Conservation (phyloP, 2,113 vertebrate species). For the Catharus bicknelli region DNA sequence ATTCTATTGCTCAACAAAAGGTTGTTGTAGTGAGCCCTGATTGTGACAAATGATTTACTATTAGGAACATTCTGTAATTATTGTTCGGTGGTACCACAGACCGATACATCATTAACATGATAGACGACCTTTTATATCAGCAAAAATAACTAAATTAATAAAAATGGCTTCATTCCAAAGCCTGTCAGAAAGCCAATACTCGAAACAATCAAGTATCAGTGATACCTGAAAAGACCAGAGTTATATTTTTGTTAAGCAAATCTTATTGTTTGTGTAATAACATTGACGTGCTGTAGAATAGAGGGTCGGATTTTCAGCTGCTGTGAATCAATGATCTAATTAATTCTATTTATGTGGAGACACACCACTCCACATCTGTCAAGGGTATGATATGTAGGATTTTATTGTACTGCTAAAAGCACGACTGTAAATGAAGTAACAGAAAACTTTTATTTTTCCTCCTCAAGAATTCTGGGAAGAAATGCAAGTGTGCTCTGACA, state of each 20-base stretch:
- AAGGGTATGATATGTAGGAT: constrained; percentile 28
- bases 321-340: constrained; percentile 57
- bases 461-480: not conserved
- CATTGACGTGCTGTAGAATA: constrained; percentile 46
- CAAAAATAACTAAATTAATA: constrained; percentile 91
- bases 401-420: constrained; percentile 47
- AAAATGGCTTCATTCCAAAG: constrained; percentile 87
- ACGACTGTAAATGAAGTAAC: not conserved
- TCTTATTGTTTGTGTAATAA: constrained; percentile 70
- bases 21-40: constrained; percentile 78
- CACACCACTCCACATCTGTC: constrained; percentile 56
- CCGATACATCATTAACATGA: constrained; percentile 87
- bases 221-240: constrained; percentile 73
- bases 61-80: constrained; percentile 89
- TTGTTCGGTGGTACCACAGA: constrained; percentile 83
- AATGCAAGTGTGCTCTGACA: not conserved
- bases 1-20: constrained; percentile 80
- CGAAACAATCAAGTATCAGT: constrained; percentile 77
- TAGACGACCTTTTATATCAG: constrained; percentile 88
- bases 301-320: constrained; percentile 33
- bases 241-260: constrained; percentile 71
- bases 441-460: constrained; percentile 21
- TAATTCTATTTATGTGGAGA: constrained; percentile 61
- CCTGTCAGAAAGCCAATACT: constrained; percentile 86
- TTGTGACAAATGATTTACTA: constrained; percentile 89